These are phyloP conservation scores for Temnothorax curvispinosus DNA, from an alignment of 1,140 invertebrate species.

Conservation along the genomic window DNA sequence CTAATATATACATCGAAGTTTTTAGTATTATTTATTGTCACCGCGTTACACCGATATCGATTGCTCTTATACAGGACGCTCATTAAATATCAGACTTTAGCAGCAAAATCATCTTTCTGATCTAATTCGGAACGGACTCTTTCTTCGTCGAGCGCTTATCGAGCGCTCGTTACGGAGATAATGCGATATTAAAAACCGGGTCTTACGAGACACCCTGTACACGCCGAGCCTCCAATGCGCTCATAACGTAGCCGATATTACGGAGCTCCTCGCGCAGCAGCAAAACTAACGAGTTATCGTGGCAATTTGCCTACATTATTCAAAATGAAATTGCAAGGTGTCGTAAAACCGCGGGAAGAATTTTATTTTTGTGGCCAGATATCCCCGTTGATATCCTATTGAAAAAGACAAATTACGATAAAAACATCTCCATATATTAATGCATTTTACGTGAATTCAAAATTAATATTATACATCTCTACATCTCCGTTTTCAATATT, in stretches of 20 bases:
- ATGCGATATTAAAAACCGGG: slow-evolving; percentile 55
- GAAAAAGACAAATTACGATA: background rate
- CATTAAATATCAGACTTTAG: slow-evolving; percentile 52
- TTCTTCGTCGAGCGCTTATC: slow-evolving; percentile 49
- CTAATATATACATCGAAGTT: slow-evolving; percentile 22
- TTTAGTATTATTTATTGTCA: slow-evolving; percentile 30
- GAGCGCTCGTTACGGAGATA: slow-evolving; percentile 44
- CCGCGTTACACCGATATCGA: slow-evolving; percentile 22
- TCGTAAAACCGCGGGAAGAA: slow-evolving; percentile 6
- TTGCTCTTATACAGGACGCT: background rate
- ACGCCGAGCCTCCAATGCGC: slow-evolving; percentile 23
- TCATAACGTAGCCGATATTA: slow-evolving; percentile 45
- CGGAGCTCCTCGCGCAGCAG: background rate
- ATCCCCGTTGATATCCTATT: background rate
- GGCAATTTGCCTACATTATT: slow-evolving; percentile 50
- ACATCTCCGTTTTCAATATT: background rate
- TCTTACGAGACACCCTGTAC: slow-evolving; percentile 44
- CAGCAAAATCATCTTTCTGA: slow-evolving; percentile 34
- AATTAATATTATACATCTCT: background rate
- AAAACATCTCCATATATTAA: background rate
- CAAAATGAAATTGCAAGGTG: slow-evolving; percentile 39
- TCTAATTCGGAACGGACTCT: slow-evolving; percentile 36
- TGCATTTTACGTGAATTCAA: background rate
- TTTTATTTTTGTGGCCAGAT: slow-evolving; percentile 7
- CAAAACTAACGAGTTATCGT: slow-evolving; percentile 47